Evolutionary conservation across 2,113 vertebrate genomes (phyloP).

Genomic region (Condylura cristata): DNA sequence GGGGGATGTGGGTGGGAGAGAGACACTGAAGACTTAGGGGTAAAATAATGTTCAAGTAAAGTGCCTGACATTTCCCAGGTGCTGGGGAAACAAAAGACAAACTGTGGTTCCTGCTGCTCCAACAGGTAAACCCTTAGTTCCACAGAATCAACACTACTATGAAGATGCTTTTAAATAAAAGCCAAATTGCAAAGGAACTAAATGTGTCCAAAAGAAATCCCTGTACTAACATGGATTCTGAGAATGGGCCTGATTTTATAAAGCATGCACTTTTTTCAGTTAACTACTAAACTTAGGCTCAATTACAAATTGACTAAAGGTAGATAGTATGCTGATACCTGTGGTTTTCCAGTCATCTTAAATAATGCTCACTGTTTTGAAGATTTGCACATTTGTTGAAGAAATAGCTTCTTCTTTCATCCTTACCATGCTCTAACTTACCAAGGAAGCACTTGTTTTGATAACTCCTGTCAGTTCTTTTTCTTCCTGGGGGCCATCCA

Average conservation of each 20-base stretch:
- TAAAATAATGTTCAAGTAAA: neutral
- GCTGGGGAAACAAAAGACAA: neutral
- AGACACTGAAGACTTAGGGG: neutral
- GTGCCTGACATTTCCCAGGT: too few species aligned
- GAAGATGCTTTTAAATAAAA: neutral
- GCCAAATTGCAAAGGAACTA: neutral
- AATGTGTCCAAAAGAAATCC: neutral
- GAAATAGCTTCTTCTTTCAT: neutral
- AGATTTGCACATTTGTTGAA: neutral
- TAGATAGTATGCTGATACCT: neutral
- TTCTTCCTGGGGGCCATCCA: slow-evolving; percentile 30
- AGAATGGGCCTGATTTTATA: neutral
- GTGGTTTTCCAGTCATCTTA: neutral
- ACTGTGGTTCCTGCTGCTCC: neutral
- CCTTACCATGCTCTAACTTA: slow-evolving; percentile 6
- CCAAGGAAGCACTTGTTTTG: slow-evolving; percentile 26
- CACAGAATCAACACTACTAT: neutral
- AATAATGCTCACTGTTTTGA: neutral
- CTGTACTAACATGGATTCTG: neutral
- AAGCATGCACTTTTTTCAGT: neutral
- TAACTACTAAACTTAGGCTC: neutral
- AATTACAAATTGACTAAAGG: neutral
- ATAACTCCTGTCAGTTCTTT: neutral
- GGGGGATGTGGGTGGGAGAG: accelerated
- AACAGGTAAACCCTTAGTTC: neutral